phyloP scores from a whole-genome alignment of 2,797 vertebrate genomes.

The Otus scops region DNA sequence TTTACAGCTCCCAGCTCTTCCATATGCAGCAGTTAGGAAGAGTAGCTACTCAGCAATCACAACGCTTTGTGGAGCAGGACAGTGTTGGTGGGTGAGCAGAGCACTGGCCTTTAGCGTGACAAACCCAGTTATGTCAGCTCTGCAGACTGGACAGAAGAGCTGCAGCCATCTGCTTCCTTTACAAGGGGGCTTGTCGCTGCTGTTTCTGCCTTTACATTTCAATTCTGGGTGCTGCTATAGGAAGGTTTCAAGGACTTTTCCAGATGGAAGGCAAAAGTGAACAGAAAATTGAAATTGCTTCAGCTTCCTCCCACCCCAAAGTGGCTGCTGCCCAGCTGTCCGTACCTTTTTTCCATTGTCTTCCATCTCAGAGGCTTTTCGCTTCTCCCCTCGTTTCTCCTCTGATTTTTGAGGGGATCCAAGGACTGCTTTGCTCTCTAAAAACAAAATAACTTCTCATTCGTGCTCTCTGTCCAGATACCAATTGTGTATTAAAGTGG shows the following conservation, averaged over 20 bases:
- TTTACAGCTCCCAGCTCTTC: neutral
- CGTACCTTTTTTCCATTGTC: constrained; percentile 55
- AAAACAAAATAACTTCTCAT: neutral
- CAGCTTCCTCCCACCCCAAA: neutral
- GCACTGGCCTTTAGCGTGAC: accelerated
- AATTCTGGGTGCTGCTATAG: neutral
- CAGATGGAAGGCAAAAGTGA: neutral
- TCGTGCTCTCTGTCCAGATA: neutral
- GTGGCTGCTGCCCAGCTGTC: accelerated
- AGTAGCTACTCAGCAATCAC: neutral
- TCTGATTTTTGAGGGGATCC: constrained; percentile 42
- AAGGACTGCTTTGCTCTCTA: constrained; percentile 13
- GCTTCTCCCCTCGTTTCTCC: constrained; percentile 67
- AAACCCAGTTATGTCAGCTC: neutral
- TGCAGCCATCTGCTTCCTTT: neutral
- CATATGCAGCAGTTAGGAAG: accelerated
- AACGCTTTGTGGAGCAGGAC: neutral
- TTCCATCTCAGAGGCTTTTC: constrained; percentile 54
- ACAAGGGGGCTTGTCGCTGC: neutral
- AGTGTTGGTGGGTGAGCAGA: neutral
- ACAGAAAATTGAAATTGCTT: accelerated
- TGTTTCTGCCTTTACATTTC: neutral
- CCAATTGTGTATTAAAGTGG: neutral
- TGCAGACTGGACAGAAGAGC: neutral
- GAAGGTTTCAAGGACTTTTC: neutral